Percentiles rank a stretch among this genome's conserved stretches.
phyloP scores from a whole-genome alignment of 2,888 invertebrate species.

The Ennomos quercinarius region DNA sequence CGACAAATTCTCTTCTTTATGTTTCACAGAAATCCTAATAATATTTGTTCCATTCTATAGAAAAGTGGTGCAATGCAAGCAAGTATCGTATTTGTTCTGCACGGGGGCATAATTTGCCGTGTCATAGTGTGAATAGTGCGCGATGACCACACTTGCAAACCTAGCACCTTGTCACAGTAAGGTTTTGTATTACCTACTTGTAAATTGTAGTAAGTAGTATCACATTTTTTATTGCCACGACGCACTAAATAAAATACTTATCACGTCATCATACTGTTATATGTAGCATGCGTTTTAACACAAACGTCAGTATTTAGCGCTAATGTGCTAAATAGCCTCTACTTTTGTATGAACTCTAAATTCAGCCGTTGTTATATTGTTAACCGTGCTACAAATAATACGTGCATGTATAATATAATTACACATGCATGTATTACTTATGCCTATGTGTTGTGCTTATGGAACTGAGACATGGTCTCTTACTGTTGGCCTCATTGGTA shows the following conservation, averaged over 20 bases:
- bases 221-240: background rate
- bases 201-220: background rate
- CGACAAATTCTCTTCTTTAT: too few species aligned
- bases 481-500: too few species aligned
- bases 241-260: background rate
- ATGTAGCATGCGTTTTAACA: too few species aligned
- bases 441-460: too few species aligned
- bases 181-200: background rate
- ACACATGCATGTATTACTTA: conserved; percentile 8
- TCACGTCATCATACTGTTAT: too few species aligned
- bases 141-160: background rate
- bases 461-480: too few species aligned
- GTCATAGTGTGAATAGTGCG: conserved; percentile 11
- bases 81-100: conserved; percentile 9
- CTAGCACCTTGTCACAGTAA: conserved; percentile 4
- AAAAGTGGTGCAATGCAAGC: background rate
- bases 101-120: conserved; percentile 20
- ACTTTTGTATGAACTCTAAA: conserved; percentile 27
- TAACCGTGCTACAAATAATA: background rate
- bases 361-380: too few species aligned
- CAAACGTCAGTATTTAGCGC: conserved; percentile 21
- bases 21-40: too few species aligned
- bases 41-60: too few species aligned
- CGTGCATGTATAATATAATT: too few species aligned
- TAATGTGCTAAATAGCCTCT: conserved; percentile 29